Base-by-base conservation (phyloP, 2,113 vertebrate genomes). In the Miniopterus natalensis region DNA sequence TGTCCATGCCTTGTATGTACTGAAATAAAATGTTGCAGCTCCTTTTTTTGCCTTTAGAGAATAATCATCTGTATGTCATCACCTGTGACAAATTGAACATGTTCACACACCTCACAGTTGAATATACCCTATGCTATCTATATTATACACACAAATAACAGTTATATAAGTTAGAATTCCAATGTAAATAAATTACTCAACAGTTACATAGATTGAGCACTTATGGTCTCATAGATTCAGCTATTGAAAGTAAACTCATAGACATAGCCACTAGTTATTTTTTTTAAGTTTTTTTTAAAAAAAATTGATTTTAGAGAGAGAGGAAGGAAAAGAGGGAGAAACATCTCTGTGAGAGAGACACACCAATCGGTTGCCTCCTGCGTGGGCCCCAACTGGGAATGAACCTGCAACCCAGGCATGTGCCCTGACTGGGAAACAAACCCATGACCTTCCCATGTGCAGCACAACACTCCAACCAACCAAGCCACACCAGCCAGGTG, bases 21-120 rank as follows among this genome's bases (percentile, higher is more conserved):
- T 51, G 66, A 11, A 91, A 94, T n/a, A 84, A 94, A 90, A 70
- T 36, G 73, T 36, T 73, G 13, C n/a, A 77, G 59, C 1, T 42
- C 23, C 23, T 65, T 65, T 55, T 42, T 90, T 57, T 57, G 21
- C 61, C 42, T 81, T 84, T 85, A 65, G 65, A 90, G 59, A 94
- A 75, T 71, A 71, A 85, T 78, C 49, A 94, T 8, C 20, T 23
- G n/a, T 49, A 47, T 68, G 12, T 87, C 6, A 88, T 83, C 36
- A 83, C 49, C 15, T 83, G 21, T 90, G 83, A 77, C 77, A 96
- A 90, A 91, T 1, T 81, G 88, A 91, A 80, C 77, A 80, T 88
- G 92, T 97, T 97, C 71, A 80, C 12, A 84, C 70, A 90, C 2
- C 36, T 84, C 36, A 57, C 14, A 0, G 36, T 45, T 59, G 27